A percentile compares a stretch with the other conserved stretches of the same genome.
Evolutionary conservation across 2,797 vertebrate species (phyloP).

Genomic region (Pseudochirops corinnae): DNA sequence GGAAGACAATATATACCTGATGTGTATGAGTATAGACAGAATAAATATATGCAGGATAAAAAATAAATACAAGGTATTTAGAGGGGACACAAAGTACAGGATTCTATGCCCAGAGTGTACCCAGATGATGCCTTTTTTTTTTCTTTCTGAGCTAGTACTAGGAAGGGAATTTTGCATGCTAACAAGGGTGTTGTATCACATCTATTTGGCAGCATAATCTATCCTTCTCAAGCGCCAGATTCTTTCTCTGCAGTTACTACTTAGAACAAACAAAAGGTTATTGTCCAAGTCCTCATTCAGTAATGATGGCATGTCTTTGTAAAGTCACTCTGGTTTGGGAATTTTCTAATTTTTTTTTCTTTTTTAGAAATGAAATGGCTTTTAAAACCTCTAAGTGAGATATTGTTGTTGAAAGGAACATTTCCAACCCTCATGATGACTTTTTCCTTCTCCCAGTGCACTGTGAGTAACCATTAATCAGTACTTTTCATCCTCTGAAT

Average conservation of each 20-base stretch:
- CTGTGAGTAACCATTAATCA: conserved; percentile 42
- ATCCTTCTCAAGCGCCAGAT: conserved; percentile 19
- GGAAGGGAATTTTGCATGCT: conserved; percentile 48
- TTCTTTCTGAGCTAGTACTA: neutral
- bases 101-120: neutral
- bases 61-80: neutral
- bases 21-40: neutral
- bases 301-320: neutral
- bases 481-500: conserved; percentile 20
- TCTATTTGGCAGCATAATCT: conserved; percentile 21
- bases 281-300: conserved; percentile 43
- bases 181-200: conserved; percentile 45
- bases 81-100: neutral
- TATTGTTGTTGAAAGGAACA: conserved; percentile 47
- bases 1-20: neutral
- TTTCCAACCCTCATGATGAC: conserved; percentile 43
- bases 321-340: neutral
- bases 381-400: conserved; percentile 56
- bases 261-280: conserved; percentile 18
- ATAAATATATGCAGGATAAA: neutral
- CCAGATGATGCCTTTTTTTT: neutral
- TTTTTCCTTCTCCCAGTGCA: conserved; percentile 32
- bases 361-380: conserved; percentile 31
- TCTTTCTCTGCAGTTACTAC: conserved; percentile 31
- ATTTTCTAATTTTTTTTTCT: neutral